Conservation (phyloP, 2,797 vertebrate species). For the Ptychobarbus kaznakovi region DNA sequence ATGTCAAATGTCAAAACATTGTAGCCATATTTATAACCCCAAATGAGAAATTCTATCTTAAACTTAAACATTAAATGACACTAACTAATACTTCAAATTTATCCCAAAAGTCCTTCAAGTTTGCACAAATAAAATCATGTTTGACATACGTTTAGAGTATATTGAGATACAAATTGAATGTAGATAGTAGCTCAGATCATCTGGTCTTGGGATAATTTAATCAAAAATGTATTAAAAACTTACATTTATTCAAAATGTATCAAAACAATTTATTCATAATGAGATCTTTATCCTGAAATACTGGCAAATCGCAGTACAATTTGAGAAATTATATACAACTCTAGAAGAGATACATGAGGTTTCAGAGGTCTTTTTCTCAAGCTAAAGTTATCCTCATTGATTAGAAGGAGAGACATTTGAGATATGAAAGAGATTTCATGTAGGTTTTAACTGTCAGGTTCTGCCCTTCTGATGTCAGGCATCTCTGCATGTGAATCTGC, state of each 20-base stretch:
- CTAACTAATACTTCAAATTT: background rate
- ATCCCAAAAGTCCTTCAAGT: background rate
- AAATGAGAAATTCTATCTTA: too few species aligned
- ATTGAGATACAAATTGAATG: background rate
- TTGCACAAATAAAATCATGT: background rate
- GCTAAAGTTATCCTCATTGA: background rate
- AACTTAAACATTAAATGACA: background rate
- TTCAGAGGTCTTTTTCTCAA: background rate
- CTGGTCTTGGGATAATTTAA: background rate
- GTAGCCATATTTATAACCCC: background rate
- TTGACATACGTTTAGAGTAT: background rate
- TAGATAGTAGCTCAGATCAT: background rate
- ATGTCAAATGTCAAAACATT: background rate
- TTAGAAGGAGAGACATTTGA: background rate
- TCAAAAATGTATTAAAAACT: background rate
- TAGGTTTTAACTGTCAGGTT: background rate
- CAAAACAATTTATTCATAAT: too few species aligned
- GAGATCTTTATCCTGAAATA: too few species aligned
- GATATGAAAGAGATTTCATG: background rate
- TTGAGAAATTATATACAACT: background rate
- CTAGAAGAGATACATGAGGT: background rate
- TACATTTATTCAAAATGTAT: too few species aligned
- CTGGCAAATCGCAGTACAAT: background rate
- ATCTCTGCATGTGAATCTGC: slow-evolving; percentile 63
- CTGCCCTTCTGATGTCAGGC: slow-evolving; percentile 1